phyloP scores from a whole-genome alignment of 2,113 vertebrate genomes.

The Atherinomorus stipes region DNA sequence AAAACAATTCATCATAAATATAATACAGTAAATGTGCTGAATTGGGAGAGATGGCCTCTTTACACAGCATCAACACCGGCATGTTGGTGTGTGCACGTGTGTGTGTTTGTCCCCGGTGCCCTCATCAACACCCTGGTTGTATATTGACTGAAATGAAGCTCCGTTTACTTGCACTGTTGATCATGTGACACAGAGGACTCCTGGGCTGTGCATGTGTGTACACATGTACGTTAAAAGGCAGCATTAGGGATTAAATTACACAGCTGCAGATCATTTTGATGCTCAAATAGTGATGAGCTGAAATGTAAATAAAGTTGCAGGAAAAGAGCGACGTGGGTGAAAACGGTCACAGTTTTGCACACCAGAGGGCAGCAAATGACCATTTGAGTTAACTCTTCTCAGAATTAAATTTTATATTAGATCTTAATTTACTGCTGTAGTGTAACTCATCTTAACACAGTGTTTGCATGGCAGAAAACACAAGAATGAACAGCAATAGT shows the following conservation, averaged over 20 bases:
- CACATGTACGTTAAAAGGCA: background rate
- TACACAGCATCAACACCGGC: background rate
- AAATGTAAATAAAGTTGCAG: background rate
- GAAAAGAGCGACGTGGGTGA: background rate
- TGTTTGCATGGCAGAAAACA: too few relatives aligned
- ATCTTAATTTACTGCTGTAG: background rate
- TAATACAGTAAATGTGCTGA: too few relatives aligned
- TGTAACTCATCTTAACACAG: too few relatives aligned
- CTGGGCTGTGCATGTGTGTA: background rate
- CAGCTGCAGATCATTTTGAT: too few relatives aligned
- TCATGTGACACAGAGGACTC: constrained; percentile 31
- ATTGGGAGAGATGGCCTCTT: too few relatives aligned
- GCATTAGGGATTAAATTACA: background rate
- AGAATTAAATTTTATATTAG: too few relatives aligned
- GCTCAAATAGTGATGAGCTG: too few relatives aligned
- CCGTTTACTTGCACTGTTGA: constrained; percentile 26
- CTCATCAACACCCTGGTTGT: constrained; percentile 47
- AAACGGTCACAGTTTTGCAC: background rate
- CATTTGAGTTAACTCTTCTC: background rate
- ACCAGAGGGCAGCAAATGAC: constrained; percentile 72
- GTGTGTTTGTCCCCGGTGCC: constrained; percentile 19
- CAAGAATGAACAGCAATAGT: too few relatives aligned
- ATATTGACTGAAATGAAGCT: constrained; percentile 29
- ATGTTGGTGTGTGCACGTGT: background rate
- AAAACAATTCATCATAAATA: too few relatives aligned